phyloP scores from a whole-genome alignment of 2,888 invertebrate genomes.

The Dryococelus australis region DNA sequence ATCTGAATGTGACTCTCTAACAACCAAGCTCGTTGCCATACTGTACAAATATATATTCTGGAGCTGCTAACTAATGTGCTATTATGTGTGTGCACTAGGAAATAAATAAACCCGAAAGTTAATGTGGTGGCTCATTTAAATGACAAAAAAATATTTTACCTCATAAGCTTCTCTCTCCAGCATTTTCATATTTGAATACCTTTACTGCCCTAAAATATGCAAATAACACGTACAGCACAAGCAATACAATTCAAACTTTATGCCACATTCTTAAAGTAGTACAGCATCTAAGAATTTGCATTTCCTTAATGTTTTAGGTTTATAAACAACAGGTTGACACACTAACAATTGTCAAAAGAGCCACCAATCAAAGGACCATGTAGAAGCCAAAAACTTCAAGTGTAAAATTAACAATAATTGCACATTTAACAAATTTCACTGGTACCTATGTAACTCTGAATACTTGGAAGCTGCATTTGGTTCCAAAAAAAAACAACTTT shows the following conservation, averaged over 20 bases:
- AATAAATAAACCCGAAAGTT: not conserved
- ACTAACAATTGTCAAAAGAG: not conserved
- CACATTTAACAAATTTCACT: not conserved
- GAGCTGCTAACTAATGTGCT: not conserved
- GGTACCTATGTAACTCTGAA: not conserved
- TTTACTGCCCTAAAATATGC: conserved; percentile 11
- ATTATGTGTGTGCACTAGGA: not conserved
- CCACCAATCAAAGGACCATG: not conserved
- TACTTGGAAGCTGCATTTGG: no score
- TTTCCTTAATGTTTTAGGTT: not conserved
- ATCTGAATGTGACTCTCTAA: no score
- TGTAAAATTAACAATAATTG: not conserved
- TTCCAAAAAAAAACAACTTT: no score
- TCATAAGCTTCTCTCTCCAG: not conserved
- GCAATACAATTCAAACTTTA: not conserved
- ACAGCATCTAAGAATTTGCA: conserved; percentile 1
- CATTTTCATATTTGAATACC: not conserved
- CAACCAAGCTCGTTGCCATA: not conserved
- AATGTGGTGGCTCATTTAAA: not conserved
- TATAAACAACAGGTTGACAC: not conserved
- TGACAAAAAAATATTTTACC: not conserved
- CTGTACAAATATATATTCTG: not conserved
- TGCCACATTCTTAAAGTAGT: not conserved
- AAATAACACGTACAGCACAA: not conserved
- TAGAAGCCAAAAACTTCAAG: not conserved